phyloP scores from a whole-genome alignment of 2,797 vertebrate species.

The Cossypha dichroa region DNA sequence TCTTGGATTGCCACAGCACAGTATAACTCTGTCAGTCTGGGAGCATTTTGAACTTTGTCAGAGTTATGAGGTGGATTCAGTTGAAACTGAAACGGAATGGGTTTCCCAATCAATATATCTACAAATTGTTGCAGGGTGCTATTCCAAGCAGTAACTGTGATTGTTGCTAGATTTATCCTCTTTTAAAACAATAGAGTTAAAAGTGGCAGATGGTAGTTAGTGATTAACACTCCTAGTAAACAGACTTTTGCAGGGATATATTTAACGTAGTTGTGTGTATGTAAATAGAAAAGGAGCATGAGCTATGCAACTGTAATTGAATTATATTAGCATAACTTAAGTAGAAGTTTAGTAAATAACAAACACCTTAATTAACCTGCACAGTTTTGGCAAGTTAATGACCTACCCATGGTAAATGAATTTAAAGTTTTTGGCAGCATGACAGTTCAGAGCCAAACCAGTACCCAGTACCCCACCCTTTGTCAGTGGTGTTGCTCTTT shows the following conservation, averaged over 20 bases:
- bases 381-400: conserved; percentile 12
- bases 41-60: neutral
- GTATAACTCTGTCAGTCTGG: neutral
- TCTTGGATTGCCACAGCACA: neutral
- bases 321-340: conserved; percentile 58
- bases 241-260: conserved; percentile 7
- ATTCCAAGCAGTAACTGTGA: neutral
- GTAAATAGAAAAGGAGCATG: conserved; percentile 41
- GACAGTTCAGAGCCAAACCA: neutral
- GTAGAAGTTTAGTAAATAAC: conserved; percentile 43
- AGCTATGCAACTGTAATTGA: conserved; percentile 34
- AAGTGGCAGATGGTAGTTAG: conserved; percentile 35
- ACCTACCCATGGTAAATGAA: neutral
- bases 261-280: conserved; percentile 16
- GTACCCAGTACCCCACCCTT: neutral
- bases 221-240: conserved; percentile 45
- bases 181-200: neutral
- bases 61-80: neutral
- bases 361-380: conserved; percentile 41
- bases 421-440: neutral
- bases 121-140: neutral
- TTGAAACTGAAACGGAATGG: neutral
- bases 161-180: neutral
- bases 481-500: neutral
- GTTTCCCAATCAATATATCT: neutral